phyloP scores from a whole-genome alignment of 2,113 vertebrate species.

The Cavia porcellus region DNA sequence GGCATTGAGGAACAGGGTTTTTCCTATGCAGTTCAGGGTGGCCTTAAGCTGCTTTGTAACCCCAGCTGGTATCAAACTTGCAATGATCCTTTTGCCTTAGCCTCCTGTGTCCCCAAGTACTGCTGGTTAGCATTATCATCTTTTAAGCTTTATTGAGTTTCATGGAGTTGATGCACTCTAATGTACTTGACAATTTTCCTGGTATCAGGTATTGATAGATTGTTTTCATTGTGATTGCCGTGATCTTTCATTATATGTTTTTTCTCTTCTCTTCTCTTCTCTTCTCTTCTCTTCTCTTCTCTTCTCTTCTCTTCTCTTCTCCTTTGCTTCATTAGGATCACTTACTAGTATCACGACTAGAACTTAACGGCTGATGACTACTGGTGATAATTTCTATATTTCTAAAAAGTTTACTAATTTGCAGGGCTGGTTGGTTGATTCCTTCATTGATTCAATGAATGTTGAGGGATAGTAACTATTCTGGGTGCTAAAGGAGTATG shows the following conservation, averaged over 20 bases:
- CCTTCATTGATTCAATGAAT: neutral
- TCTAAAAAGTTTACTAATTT: constrained; percentile 21
- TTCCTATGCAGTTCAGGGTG: too few relatives aligned
- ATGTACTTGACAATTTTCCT: constrained; percentile 18
- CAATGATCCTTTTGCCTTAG: too few relatives aligned
- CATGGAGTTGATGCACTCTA: neutral
- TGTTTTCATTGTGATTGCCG: neutral
- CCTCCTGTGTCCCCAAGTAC: too few relatives aligned
- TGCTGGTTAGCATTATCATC: neutral
- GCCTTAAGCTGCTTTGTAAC: too few relatives aligned
- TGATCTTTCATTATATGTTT: neutral
- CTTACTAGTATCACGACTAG: constrained; percentile 2
- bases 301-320: too few relatives aligned
- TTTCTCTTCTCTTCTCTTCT: neutral
- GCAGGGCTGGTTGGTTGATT: neutral
- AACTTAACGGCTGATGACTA: neutral
- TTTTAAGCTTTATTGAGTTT: constrained; percentile 14
- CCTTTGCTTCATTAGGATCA: neutral
- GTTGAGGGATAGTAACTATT: neutral
- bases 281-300: too few relatives aligned
- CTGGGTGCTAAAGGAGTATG: neutral
- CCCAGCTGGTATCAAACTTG: neutral
- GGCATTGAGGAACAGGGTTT: too few relatives aligned
- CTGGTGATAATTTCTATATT: constrained; percentile 55
- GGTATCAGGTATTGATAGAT: neutral